These are phyloP conservation scores for Shinisaurus crocodilurus DNA, from an alignment of 2,113 vertebrate species.

Conservation along the genomic window DNA sequence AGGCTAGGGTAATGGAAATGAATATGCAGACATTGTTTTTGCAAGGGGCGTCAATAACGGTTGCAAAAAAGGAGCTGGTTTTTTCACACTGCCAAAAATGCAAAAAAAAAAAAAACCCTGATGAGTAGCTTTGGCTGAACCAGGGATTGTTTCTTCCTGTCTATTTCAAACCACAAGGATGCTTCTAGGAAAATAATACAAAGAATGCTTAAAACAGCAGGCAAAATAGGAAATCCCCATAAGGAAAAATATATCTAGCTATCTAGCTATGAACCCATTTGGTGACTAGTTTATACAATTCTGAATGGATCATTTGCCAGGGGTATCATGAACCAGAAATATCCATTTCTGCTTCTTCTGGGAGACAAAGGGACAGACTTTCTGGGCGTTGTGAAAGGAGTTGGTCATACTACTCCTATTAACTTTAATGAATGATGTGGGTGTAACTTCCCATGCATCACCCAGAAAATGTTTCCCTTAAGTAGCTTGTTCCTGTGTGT, in stretches of 20 bases:
- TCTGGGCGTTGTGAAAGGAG: slow-evolving; percentile 38
- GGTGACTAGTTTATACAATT: slow-evolving; percentile 40
- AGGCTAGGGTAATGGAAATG: not conserved
- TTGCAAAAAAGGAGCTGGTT: not conserved
- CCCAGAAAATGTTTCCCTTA: slow-evolving; percentile 58
- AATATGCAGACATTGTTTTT: not conserved
- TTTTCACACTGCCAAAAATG: not conserved
- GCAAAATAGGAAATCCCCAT: not conserved
- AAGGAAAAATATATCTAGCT: not conserved
- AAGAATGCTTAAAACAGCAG: fast-evolving
- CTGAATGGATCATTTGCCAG: slow-evolving; percentile 22
- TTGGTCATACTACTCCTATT: slow-evolving; percentile 66
- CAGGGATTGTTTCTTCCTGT: not conserved
- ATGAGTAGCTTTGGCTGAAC: not conserved
- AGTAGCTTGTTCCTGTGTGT: slow-evolving; percentile 53
- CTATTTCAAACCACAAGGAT: not conserved
- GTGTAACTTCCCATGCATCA: slow-evolving; percentile 61
- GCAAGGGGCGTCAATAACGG: not conserved
- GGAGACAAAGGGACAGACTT: slow-evolving; percentile 43
- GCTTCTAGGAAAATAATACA: not conserved
- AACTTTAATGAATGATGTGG: slow-evolving; percentile 64
- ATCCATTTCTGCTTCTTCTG: slow-evolving; percentile 18
- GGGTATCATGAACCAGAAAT: slow-evolving; percentile 1
- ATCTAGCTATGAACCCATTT: slow-evolving; percentile 1
- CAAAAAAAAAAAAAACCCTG: not conserved